A percentile compares a stretch with the other conserved stretches of the same genome.
phyloP scores from a whole-genome alignment of 1,140 invertebrate species.

The Riptortus pedestris region DNA sequence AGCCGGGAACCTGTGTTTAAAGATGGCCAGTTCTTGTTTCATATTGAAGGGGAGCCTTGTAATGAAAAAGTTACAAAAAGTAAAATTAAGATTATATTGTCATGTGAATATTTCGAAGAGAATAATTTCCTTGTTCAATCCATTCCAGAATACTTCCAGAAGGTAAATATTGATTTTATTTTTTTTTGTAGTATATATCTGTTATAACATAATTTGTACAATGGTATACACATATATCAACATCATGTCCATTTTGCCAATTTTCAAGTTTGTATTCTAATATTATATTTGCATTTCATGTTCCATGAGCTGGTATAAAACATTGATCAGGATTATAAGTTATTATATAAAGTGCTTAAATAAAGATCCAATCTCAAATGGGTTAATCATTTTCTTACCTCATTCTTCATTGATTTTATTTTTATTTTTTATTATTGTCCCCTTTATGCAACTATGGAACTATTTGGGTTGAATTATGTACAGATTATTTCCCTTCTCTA shows the following conservation, averaged over 20 bases:
- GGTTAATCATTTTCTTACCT: too few relatives aligned
- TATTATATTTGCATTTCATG: background rate
- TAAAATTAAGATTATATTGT: background rate
- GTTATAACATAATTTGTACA: background rate
- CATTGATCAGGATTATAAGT: too few relatives aligned
- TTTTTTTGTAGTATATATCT: background rate
- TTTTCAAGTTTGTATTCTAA: background rate
- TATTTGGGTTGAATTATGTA: too few relatives aligned
- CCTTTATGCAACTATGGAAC: too few relatives aligned
- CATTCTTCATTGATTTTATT: too few relatives aligned
- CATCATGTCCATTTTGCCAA: background rate
- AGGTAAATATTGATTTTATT: background rate
- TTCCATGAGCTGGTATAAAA: too few relatives aligned
- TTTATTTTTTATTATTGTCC: too few relatives aligned
- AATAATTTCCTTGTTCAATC: background rate
- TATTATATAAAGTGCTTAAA: too few relatives aligned
- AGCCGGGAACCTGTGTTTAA: background rate
- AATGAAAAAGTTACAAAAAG: background rate
- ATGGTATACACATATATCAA: background rate
- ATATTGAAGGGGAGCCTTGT: slow-evolving; percentile 1
- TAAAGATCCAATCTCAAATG: too few relatives aligned
- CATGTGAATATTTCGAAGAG: background rate
- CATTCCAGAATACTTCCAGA: background rate
- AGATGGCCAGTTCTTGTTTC: background rate
- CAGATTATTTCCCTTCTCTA: too few relatives aligned